Conservation (phyloP, 2,888 invertebrate species). For the Bhutanitis thaidina region DNA sequence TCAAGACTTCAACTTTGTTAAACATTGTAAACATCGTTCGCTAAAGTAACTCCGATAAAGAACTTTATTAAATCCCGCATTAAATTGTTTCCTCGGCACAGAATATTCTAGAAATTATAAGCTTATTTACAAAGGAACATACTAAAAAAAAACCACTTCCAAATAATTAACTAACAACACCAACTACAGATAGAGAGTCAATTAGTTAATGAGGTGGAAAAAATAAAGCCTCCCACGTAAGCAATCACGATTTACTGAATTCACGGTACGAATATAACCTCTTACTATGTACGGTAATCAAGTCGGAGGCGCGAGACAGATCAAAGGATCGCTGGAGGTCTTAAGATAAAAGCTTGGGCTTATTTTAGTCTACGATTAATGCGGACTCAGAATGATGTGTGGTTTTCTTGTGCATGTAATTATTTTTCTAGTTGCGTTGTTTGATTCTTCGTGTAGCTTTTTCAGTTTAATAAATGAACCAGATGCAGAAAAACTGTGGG, state of each 20-base stretch:
- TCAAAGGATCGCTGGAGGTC: slow-evolving; percentile 57
- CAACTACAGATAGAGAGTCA: background rate
- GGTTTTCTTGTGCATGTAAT: slow-evolving; percentile 6
- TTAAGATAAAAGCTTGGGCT: slow-evolving; percentile 62
- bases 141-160: background rate
- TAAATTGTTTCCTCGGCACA: too few species aligned
- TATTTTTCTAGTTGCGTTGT: background rate
- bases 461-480: too few species aligned
- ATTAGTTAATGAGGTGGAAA: slow-evolving; percentile 16
- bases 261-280: slow-evolving; percentile 44
- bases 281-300: slow-evolving; percentile 68
- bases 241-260: slow-evolving; percentile 34
- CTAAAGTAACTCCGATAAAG: too few species aligned
- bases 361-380: slow-evolving; percentile 35
- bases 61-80: too few species aligned
- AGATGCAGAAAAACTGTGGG: too few species aligned
- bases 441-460: too few species aligned
- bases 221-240: slow-evolving; percentile 20
- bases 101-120: too few species aligned
- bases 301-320: slow-evolving; percentile 51
- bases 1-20: too few species aligned
- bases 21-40: too few species aligned
- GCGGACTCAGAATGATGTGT: background rate
- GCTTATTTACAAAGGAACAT: too few species aligned
- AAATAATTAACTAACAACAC: slow-evolving; percentile 7